These are phyloP conservation scores for Furcula furcula DNA, from an alignment of 2,888 invertebrate species.

Conservation along the genomic window DNA sequence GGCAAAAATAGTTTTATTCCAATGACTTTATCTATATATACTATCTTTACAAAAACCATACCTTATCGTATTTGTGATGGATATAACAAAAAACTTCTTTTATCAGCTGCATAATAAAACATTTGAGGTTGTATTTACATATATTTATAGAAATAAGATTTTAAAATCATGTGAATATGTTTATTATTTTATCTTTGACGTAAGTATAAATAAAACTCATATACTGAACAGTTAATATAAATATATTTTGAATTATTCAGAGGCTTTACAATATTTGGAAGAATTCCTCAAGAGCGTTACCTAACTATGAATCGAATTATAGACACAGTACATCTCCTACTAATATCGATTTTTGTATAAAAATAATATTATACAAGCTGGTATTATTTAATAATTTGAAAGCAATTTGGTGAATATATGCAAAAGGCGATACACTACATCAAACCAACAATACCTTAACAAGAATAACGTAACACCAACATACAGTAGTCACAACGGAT, in stretches of 20 bases:
- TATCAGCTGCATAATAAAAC: no score
- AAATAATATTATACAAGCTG: constrained; percentile 55
- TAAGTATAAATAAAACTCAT: constrained; percentile 48
- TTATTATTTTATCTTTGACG: no score
- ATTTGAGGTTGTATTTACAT: no score
- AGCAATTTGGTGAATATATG: constrained; percentile 25
- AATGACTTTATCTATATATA: no score
- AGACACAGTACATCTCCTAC: constrained; percentile 45
- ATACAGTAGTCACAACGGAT: constrained; percentile 31
- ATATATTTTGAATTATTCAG: constrained; percentile 82
- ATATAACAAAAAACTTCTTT: no score
- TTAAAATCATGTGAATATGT: no score
- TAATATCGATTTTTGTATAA: constrained; percentile 42
- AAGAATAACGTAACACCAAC: constrained; percentile 39
- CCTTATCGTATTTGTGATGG: no score
- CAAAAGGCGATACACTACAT: constrained; percentile 17
- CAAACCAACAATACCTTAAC: constrained; percentile 16
- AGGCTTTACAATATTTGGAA: constrained; percentile 82
- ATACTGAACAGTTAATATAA: constrained; percentile 80
- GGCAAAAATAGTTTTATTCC: no score
- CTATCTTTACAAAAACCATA: no score
- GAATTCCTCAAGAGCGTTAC: constrained; percentile 65
- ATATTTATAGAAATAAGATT: no score
- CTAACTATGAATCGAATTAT: constrained; percentile 41
- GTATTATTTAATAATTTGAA: constrained; percentile 41